Base-by-base conservation (phyloP, 2,113 vertebrate genomes). In the Ranitomeya imitator region DNA sequence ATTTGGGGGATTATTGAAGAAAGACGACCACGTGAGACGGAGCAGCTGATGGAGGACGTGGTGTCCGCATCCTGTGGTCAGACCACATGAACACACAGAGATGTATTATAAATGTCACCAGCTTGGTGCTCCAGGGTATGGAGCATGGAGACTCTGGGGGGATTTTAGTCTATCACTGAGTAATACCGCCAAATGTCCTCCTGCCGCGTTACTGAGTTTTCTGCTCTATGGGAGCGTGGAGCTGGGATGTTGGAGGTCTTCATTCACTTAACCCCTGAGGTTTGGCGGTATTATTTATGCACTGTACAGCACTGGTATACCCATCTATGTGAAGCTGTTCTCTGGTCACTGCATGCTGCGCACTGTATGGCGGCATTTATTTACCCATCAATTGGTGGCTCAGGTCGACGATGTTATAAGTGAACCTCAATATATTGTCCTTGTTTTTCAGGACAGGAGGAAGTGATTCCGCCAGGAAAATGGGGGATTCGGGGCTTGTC, bases 61-160 rank as follows among this genome's bases (percentile, higher is more conserved):
- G 69, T 31, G 67, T 71, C 83, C 83, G 15, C 69, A 37, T 74
- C 83, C 54, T 84, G 82, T 54, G 82, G 81, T 83, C 82, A 55
- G 54, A 84, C 82, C 82, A 69, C 81, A 83, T 69, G 11, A 69
- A 84, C 51, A 6, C 45, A 52, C 16, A 84, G 51, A 45, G 55
- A 69, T 83, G 82, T 54, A 84, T 84, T 23, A 67, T 67, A 45
- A 54, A 67, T 83, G 61, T 52, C 61, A 67, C n/a, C 61, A 67
- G 37, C 21, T 45, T 11, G 54, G 61, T 83, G 23, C 60, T 80
- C 9, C 78, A 80, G 78, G n/a, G n/a, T 26, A 26, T 8, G 16
- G 69, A 21, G 21, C 21, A 9, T 6, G 5, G 6, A 77, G 84
- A 15, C 71, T 37, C 10, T 7, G 18, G 74, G 74, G 21, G 74